Evolutionary conservation across 2,113 vertebrate species (phyloP).

Genomic region (Narcine bancroftii): DNA sequence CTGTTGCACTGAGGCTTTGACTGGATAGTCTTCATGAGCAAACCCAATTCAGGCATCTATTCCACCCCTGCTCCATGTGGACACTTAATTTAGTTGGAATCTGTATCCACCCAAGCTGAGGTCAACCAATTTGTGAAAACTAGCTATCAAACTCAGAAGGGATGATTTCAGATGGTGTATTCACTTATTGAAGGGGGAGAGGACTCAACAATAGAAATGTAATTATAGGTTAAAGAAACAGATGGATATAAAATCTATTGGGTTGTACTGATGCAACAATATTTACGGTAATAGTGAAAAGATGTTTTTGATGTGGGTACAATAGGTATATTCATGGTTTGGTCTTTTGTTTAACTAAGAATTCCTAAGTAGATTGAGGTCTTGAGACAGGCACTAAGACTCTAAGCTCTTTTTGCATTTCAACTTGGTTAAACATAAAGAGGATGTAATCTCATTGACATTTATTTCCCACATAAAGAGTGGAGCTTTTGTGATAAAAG

Average conservation of each 20-base stretch:
- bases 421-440: neutral
- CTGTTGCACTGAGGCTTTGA: no score
- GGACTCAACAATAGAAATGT: neutral
- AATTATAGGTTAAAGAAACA: neutral
- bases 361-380: conserved; percentile 9
- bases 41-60: neutral
- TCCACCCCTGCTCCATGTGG: neutral
- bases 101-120: neutral
- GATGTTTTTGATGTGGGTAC: neutral
- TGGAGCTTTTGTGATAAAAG: neutral
- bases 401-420: neutral
- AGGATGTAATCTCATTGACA: neutral
- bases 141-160: neutral
- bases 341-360: neutral
- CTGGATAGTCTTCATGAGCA: neutral
- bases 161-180: neutral
- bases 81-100: neutral
- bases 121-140: neutral
- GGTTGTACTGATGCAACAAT: neutral
- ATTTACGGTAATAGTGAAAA: no score
- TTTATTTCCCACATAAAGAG: neutral
- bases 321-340: neutral
- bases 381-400: neutral
- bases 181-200: neutral
- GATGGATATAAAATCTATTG: neutral